Evolutionary conservation across 2,888 invertebrate genomes (phyloP).

Genomic region (Brenthis daphne): DNA sequence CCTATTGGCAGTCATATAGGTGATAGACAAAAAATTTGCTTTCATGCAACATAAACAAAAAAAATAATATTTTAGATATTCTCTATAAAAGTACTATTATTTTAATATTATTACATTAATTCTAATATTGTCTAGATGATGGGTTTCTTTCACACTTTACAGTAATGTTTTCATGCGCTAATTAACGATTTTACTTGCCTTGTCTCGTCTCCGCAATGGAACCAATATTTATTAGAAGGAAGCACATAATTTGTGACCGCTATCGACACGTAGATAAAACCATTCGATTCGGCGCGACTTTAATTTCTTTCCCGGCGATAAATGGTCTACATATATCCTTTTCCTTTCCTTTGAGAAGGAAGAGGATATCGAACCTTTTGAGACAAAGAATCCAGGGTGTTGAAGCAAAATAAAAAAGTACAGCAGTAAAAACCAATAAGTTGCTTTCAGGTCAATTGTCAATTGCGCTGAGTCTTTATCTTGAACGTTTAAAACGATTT

Average conservation of each 20-base stretch:
- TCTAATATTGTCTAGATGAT: too few species aligned
- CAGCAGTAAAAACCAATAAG: conserved; percentile 44
- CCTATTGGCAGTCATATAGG: too few species aligned
- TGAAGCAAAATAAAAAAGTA: conserved; percentile 51
- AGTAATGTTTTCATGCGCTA: too few species aligned
- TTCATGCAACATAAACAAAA: too few species aligned
- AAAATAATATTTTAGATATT: too few species aligned
- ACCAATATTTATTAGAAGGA: conserved; percentile 56
- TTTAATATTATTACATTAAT: too few species aligned
- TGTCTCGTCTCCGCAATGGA: conserved; percentile 4
- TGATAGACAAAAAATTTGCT: too few species aligned
- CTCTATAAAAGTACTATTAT: too few species aligned
- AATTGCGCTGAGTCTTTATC: conserved; percentile 40
- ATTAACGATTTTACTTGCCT: background rate
- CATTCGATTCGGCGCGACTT: conserved; percentile 78
- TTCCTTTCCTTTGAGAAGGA: conserved; percentile 49
- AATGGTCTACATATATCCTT: conserved; percentile 65
- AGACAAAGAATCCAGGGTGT: conserved; percentile 69
- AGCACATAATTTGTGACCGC: conserved; percentile 81
- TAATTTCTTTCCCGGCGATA: conserved; percentile 77
- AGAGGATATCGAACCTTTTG: conserved; percentile 50
- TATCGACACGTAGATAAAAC: conserved; percentile 80
- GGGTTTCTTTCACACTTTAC: too few species aligned
- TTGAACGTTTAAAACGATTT: conserved; percentile 33
- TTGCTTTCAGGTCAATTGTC: conserved; percentile 46